A percentile compares a stretch with the other conserved stretches of the same genome.
phyloP scores from a whole-genome alignment of 2,113 vertebrate genomes.

The Erpornis zantholeuca region DNA sequence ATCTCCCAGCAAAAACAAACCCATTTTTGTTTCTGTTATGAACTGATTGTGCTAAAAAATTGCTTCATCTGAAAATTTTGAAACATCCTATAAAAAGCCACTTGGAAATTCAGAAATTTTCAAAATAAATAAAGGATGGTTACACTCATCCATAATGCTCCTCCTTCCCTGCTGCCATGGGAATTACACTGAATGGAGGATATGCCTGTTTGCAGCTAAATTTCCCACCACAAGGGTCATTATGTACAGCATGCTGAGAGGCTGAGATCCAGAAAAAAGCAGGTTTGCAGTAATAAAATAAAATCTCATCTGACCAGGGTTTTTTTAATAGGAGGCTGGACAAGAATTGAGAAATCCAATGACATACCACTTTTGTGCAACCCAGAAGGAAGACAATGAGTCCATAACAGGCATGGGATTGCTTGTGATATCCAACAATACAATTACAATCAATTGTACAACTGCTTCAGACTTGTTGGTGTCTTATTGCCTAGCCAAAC shows the following conservation, averaged over 20 bases:
- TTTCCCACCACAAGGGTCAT: background rate
- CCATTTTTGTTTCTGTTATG: background rate
- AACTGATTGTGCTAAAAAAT: background rate
- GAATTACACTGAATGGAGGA: background rate
- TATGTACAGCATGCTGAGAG: background rate
- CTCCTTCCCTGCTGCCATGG: background rate
- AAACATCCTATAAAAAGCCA: background rate
- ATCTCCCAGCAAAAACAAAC: background rate
- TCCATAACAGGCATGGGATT: background rate
- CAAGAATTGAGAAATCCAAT: background rate
- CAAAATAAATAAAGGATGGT: background rate
- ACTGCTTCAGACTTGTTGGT: background rate
- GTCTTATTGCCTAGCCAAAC: background rate
- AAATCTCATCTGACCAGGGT: background rate
- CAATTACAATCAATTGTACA: background rate
- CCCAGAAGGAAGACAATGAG: background rate
- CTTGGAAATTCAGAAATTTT: background rate
- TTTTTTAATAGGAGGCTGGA: background rate
- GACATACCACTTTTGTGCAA: background rate
- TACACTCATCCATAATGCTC: background rate
- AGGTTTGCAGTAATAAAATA: background rate
- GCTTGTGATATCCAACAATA: background rate
- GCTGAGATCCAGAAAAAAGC: background rate
- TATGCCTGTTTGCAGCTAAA: background rate
- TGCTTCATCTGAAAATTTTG: background rate